Conservation (phyloP, 2,888 invertebrate species). For the Serripes groenlandicus region DNA sequence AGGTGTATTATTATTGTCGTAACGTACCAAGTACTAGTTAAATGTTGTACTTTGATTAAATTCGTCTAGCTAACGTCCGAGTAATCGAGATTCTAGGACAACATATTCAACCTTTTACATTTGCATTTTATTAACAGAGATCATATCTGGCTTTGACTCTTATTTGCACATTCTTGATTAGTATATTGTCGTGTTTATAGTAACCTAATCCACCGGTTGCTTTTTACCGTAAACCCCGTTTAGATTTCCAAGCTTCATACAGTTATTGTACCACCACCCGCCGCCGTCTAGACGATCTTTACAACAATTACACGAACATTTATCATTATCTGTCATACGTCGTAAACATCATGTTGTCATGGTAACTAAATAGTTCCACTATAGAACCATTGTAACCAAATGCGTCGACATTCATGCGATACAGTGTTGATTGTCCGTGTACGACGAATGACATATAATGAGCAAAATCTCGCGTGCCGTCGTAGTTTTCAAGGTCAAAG, state of each 20-base stretch:
- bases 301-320: conserved; percentile 9
- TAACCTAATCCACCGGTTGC: conserved; percentile 42
- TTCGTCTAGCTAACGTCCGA: no score
- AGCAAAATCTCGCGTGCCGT: conserved; percentile 37
- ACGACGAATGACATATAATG: conserved; percentile 52
- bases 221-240: conserved; percentile 50
- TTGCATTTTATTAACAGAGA: not conserved
- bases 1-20: no score
- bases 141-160: conserved; percentile 2
- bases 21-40: no score
- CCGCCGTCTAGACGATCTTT: conserved; percentile 30
- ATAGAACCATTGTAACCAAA: conserved; percentile 86
- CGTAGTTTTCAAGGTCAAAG: conserved; percentile 48
- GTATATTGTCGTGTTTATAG: not conserved
- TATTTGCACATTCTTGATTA: not conserved
- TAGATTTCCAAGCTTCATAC: conserved; percentile 37
- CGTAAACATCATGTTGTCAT: conserved; percentile 53
- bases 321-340: conserved; percentile 56
- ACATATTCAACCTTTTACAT: no score
- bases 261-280: conserved; percentile 49
- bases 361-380: conserved; percentile 36
- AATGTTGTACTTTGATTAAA: no score
- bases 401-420: conserved; percentile 55
- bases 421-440: conserved; percentile 45
- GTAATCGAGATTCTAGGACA: no score